Base-by-base conservation (phyloP, 35 echinoderm and acorn worm species). In the Chiridota heheva region DNA sequence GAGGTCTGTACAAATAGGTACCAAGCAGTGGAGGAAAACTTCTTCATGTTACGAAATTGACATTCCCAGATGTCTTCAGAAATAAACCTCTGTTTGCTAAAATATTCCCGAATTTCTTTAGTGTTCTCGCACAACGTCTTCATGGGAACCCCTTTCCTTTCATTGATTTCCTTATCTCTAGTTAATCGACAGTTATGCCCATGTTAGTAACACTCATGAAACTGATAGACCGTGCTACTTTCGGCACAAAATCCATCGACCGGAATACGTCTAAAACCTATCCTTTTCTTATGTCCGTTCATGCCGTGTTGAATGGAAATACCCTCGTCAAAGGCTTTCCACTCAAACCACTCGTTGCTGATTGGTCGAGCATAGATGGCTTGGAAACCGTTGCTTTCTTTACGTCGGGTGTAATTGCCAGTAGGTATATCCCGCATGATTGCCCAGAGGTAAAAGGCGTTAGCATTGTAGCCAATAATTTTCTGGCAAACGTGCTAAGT, bases 401-500 rank as follows among this genome's bases (percentile, higher is more conserved):
- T 58, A 1, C 74, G 4, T 33, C 74, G 28, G 5, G 28, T 8
- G 8, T 5, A 35, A 17, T 28, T 30, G 31, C 74, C 51, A 31
- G 74, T 78, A 7, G 74, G 74, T 55, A 60, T 78, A 4, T 78
- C 51, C 44, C 60, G 74, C 33, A 0, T 78, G 3, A 78, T 8
- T 20, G 74, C 46, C 47, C 47, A 78, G 20, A 78, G 55, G 42
- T 78, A 78, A 7, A 78, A 41, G 35, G 68, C 69, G 15, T 85
- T 85, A 13, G 82, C 82, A 46, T 73, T 48, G 61, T 57, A 60
- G 0, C 69, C 31, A 53, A 63, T 4, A 41, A 63, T 64, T n/a
- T 86, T 66, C 67, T 75, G 46, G 34, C 83, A 85, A 2, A 82
- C 7, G 36, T 82, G 67, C 10, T 65, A 29, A 27, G 56, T 60